Conservation (phyloP, 2,797 vertebrate species). For the Leptodon cayanensis region DNA sequence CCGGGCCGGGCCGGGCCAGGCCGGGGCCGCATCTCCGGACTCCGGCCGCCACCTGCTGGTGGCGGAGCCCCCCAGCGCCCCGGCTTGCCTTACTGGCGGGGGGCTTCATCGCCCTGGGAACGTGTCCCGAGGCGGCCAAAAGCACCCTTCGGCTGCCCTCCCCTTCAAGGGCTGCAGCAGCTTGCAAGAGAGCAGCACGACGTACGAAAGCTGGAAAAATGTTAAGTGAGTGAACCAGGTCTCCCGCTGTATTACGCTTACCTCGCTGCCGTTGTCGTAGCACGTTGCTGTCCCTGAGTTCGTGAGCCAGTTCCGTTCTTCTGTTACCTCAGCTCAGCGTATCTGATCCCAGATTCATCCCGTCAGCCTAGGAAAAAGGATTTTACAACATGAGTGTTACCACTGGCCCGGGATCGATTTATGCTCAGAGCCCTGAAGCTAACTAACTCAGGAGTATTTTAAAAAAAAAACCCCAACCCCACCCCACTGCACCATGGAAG, state of each 20-base stretch:
- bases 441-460: neutral
- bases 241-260: accelerated
- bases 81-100: accelerated
- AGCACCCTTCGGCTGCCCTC: accelerated
- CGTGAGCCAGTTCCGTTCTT: accelerated
- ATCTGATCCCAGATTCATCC: neutral
- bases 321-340: accelerated
- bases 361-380: neutral
- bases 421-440: neutral
- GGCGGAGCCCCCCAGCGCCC: neutral
- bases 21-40: neutral
- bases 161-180: neutral
- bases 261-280: accelerated
- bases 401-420: neutral
- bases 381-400: neutral
- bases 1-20: too few species aligned
- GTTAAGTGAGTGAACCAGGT: accelerated
- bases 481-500: neutral
- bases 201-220: neutral
- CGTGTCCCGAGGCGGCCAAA: accelerated
- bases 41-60: constrained; percentile 41
- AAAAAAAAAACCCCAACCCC: too few species aligned
- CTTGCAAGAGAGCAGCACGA: accelerated
- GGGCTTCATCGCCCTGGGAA: accelerated
- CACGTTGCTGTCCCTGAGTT: accelerated